phyloP scores from a whole-genome alignment of 2,797 vertebrate genomes.

The Cynopterus sphinx region DNA sequence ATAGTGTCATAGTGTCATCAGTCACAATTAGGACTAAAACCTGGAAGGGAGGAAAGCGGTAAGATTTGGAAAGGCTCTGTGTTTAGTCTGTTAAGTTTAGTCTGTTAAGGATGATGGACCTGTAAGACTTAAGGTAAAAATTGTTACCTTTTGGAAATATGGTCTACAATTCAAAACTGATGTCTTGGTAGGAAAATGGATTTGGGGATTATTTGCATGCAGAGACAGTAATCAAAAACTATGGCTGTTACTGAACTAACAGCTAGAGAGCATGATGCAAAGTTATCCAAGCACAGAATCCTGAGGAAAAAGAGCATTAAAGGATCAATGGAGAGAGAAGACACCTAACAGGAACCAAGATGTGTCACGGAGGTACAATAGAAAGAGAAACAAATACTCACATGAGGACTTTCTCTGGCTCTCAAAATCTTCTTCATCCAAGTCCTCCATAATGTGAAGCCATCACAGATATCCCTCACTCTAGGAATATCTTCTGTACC shows the following conservation, averaged over 20 bases:
- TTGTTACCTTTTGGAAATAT: neutral
- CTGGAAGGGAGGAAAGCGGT: neutral
- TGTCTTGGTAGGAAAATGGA: neutral
- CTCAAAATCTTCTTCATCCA: neutral
- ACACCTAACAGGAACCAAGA: neutral
- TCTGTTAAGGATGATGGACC: neutral
- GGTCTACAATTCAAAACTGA: slow-evolving; percentile 22
- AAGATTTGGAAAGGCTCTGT: neutral
- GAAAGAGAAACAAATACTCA: neutral
- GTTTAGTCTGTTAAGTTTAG: neutral
- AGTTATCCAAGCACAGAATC: neutral
- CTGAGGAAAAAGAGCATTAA: neutral
- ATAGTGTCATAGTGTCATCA: neutral
- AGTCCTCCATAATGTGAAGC: neutral
- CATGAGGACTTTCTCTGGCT: neutral
- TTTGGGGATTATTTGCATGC: neutral
- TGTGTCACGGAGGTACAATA: neutral
- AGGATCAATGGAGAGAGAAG: neutral
- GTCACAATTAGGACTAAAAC: neutral
- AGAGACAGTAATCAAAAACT: neutral
- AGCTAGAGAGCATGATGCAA: neutral
- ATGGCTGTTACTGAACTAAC: neutral
- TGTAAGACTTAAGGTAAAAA: neutral
- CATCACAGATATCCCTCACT: neutral
- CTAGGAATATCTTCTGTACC: neutral